Conservation (phyloP, 1,140 invertebrate genomes). For the Plutomurus gul region DNA sequence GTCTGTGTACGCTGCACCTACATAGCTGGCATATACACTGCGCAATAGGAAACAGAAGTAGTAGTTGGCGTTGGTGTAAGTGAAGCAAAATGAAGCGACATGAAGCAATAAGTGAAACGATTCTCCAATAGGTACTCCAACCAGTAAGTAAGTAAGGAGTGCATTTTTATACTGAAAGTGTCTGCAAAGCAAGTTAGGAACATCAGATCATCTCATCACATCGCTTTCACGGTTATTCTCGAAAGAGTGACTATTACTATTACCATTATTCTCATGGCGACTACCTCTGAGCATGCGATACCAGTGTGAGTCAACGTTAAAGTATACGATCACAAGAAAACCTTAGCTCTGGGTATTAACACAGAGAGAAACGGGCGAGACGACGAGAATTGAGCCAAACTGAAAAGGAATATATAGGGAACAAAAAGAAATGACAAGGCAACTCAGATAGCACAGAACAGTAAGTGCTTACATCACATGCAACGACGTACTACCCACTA, state of each 20-base stretch:
- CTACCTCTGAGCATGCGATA: too few species aligned
- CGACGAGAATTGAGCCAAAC: background rate
- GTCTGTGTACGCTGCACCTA: background rate
- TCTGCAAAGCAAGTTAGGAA: background rate
- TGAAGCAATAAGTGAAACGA: background rate
- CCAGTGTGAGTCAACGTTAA: background rate
- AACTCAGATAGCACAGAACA: background rate
- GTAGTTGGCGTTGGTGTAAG: too few species aligned
- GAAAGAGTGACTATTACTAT: background rate
- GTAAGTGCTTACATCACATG: slow-evolving; percentile 10
- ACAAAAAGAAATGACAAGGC: slow-evolving; percentile 8
- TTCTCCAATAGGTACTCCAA: background rate
- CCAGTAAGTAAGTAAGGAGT: background rate
- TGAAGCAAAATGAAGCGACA: background rate
- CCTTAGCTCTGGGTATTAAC: background rate
- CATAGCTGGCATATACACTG: background rate
- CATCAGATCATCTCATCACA: background rate
- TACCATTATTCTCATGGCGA: too few species aligned
- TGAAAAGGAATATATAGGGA: background rate
- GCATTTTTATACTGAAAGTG: too few species aligned
- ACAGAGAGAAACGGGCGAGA: background rate
- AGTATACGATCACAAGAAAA: background rate
- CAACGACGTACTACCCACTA: background rate
- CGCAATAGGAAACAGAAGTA: background rate
- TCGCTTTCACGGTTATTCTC: background rate